Percentiles rank a stretch among this genome's conserved stretches.
phyloP scores from a whole-genome alignment of 2,797 vertebrate species.

The Chelon auratus region DNA sequence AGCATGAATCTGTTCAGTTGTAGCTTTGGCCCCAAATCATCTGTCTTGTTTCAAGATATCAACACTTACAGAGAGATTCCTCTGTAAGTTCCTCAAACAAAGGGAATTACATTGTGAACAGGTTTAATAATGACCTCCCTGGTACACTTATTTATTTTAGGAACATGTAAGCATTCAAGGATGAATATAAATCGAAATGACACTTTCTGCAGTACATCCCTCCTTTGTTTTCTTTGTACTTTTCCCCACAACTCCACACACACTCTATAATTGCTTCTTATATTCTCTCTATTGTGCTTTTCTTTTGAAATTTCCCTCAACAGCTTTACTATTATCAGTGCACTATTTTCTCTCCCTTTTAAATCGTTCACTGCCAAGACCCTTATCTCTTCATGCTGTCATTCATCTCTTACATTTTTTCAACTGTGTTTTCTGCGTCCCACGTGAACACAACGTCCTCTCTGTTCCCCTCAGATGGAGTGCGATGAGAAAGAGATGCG shows the following conservation, averaged over 20 bases:
- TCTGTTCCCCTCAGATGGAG: constrained; percentile 88
- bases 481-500: constrained; percentile 97
- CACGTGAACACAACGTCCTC: background rate
- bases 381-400: background rate
- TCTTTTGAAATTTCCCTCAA: constrained; percentile 11
- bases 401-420: constrained; percentile 2
- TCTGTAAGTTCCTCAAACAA: background rate
- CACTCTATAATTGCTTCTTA: background rate
- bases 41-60: background rate
- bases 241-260: constrained; percentile 13
- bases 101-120: background rate
- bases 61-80: background rate
- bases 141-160: background rate
- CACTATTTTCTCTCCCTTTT: background rate
- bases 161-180: background rate
- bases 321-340: constrained; percentile 11
- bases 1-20: background rate
- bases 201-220: background rate
- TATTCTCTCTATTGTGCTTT: constrained; percentile 12
- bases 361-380: background rate
- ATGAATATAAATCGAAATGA: constrained; percentile 5
- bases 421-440: background rate
- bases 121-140: too few relatives aligned
- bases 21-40: background rate
- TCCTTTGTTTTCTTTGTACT: background rate